These are phyloP conservation scores for Callopanchax toddi DNA, from an alignment of 2,113 vertebrate species.

Conservation along the genomic window DNA sequence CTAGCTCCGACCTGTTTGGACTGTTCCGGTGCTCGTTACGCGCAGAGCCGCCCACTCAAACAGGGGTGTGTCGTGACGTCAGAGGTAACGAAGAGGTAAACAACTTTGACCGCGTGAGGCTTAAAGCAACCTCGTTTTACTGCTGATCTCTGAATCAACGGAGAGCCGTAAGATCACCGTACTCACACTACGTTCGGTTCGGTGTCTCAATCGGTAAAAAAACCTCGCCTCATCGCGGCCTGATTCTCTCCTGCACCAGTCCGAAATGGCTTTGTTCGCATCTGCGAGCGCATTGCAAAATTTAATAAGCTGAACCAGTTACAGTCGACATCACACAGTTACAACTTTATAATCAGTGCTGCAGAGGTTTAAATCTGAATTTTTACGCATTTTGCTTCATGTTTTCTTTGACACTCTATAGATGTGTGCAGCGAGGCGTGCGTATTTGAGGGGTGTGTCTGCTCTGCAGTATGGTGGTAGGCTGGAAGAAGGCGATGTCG, in stretches of 20 bases:
- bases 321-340: not conserved
- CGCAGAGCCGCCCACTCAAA: constrained; percentile 54
- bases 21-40: constrained; percentile 47
- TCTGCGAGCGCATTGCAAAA: not conserved
- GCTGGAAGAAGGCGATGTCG: constrained; percentile 48
- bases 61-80: constrained; percentile 87
- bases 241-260: not conserved
- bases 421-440: constrained; percentile 65
- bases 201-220: not conserved
- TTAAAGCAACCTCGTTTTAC: constrained; percentile 73
- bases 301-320: not conserved
- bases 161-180: constrained; percentile 19
- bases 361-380: not conserved
- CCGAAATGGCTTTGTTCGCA: constrained; percentile 50
- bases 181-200: not conserved
- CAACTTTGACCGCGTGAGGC: constrained; percentile 84
- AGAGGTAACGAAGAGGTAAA: constrained; percentile 83
- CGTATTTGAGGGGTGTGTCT: constrained; percentile 72
- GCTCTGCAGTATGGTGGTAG: constrained; percentile 75
- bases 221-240: not conserved
- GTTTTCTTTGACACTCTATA: constrained; percentile 42
- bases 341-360: not conserved
- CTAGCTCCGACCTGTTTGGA: constrained; percentile 46
- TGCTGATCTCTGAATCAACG: constrained; percentile 34
- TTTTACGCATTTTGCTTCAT: constrained; percentile 7